Conservation (phyloP, 1,140 invertebrate genomes). For the Drosophila watanabei region DNA sequence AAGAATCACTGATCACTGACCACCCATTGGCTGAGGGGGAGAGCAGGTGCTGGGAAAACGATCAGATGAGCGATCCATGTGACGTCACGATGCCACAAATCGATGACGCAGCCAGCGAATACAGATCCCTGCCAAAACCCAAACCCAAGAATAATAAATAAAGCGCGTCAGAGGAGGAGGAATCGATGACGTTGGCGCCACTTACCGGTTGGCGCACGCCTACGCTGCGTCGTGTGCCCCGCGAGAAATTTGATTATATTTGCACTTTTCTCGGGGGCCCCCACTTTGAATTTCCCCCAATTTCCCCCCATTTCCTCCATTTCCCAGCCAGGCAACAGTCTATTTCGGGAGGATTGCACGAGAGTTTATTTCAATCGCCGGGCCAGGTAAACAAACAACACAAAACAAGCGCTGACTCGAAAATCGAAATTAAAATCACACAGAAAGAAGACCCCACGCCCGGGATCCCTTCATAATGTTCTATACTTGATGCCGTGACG, state of each 20-base stretch:
- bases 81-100: slow-evolving; percentile 39
- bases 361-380: slow-evolving; percentile 53
- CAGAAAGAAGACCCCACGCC: slow-evolving; percentile 8
- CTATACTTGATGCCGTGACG: slow-evolving; percentile 71
- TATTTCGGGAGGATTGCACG: slow-evolving; percentile 75
- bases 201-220: slow-evolving; percentile 43
- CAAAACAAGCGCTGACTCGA: slow-evolving; percentile 37
- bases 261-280: slow-evolving; percentile 19
- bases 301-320: slow-evolving; percentile 18
- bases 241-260: slow-evolving; percentile 32
- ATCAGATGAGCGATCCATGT: slow-evolving; percentile 40
- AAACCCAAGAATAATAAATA: slow-evolving; percentile 25
- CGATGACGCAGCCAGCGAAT: slow-evolving; percentile 28
- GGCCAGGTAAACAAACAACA: slow-evolving; percentile 66
- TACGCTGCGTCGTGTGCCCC: slow-evolving; percentile 52
- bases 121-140: slow-evolving; percentile 32
- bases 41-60: neutral
- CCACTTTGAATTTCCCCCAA: neutral
- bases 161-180: slow-evolving; percentile 8
- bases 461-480: slow-evolving; percentile 71
- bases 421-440: slow-evolving; percentile 32
- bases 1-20: slow-evolving; percentile 32
- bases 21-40: slow-evolving; percentile 41
- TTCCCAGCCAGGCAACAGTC: slow-evolving; percentile 47
- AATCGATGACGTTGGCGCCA: slow-evolving; percentile 62